A percentile compares a stretch with the other conserved stretches of the same genome.
Evolutionary conservation across 2,797 vertebrate genomes (phyloP).

Genomic region (Tarsius wallacei): DNA sequence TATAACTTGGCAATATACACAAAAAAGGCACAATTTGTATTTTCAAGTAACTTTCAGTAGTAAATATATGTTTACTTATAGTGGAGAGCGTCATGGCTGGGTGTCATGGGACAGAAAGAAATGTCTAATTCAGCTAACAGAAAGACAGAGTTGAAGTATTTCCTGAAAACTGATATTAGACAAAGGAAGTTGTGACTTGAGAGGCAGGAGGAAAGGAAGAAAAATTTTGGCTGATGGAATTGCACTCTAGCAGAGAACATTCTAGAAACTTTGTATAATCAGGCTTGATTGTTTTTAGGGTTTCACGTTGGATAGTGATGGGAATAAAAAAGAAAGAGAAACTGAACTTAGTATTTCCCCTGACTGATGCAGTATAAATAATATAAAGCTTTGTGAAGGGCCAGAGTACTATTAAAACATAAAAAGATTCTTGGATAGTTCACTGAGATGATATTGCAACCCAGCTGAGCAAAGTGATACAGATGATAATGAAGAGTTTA

Average conservation of each 20-base stretch:
- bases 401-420: not conserved
- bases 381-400: not conserved
- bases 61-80: not conserved
- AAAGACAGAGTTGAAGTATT: not conserved
- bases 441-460: not conserved
- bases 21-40: conserved; percentile 58
- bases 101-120: not conserved
- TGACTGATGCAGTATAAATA: conserved; percentile 32
- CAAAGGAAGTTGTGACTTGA: not conserved
- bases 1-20: not conserved
- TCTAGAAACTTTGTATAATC: not conserved
- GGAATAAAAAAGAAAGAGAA: not conserved
- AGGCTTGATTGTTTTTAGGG: not conserved
- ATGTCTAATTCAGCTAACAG: not conserved
- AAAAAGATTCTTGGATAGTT: not conserved
- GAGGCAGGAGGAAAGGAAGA: not conserved
- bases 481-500: not conserved
- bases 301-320: not conserved
- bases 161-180: not conserved
- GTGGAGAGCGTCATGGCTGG: not conserved
- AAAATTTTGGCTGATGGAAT: not conserved
- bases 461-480: not conserved
- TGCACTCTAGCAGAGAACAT: not conserved
- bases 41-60: not conserved
- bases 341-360: not conserved